Evolutionary conservation across 2,113 vertebrate species (phyloP), one percentile per base, ranked within the genome.

Genomic region (Excalfactoria chinensis): DNA sequence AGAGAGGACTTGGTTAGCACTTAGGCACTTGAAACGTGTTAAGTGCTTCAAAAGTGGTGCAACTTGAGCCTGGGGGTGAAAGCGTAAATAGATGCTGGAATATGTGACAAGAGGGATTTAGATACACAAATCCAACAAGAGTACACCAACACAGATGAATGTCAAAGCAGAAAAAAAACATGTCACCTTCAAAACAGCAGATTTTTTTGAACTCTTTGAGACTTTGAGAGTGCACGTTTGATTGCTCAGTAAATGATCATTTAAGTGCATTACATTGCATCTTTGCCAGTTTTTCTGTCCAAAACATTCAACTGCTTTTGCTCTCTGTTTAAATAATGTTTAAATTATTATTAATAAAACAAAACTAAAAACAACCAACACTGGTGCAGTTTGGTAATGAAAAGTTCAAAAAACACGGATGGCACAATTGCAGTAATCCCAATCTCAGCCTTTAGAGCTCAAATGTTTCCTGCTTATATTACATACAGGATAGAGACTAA

Each of bases 21-120:
- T 95, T 90, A 96, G 88, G 93, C 86, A 96, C 89, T 95, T 96
- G 89, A 97, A 95, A 97, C 37, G 92, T 95, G 96, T 93, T 96
- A 97, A 97, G 91, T 96, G 96, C 76, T 94, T 96, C 93, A 81
- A 95, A 94, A 97, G 79, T 83, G 88, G 88, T 88, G 86, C 83
- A 95, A 93, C 96, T 87, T 56, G 84, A 96, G 93, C 94, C 68
- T 71, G 13, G 84, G 91, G 92, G 85, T 96, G 60, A 94, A 96
- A 96, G 85, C 74, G 37, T 80, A 92, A 91, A 87, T 44, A 88
- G 93, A 89, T 94, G 89, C 75, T 55, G 85, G 71, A 93, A 67
- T 83, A 78, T 85, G 86, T 96, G 96, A 96, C 81, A 93, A 89
- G 93, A 4, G 5, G 91, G 93, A 96, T 97, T 97, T 93, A 93